Evolutionary conservation across 2,797 vertebrate genomes (phyloP).

Genomic region (Poliocrania exsul): DNA sequence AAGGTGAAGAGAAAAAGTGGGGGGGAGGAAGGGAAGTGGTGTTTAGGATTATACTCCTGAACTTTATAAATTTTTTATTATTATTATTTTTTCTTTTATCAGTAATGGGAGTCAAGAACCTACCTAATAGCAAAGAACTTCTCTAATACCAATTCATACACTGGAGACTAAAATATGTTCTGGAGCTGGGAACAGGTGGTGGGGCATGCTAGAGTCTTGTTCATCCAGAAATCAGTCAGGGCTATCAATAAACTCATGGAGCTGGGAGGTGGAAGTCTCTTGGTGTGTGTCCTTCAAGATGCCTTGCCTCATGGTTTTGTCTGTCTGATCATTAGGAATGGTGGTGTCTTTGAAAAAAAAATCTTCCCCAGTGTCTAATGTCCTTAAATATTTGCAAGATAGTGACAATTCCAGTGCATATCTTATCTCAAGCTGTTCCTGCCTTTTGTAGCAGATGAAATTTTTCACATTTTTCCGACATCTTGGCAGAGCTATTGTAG

Average conservation of each 20-base stretch:
- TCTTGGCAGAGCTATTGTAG: conserved; percentile 26
- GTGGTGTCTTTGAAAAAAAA: not conserved
- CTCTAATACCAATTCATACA: not conserved
- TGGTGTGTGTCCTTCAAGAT: not conserved
- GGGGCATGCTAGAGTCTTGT: not conserved
- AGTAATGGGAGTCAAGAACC: not conserved
- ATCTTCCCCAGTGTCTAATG: not conserved
- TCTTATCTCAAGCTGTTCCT: conserved; percentile 6
- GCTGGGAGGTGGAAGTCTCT: not conserved
- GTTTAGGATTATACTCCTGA: not conserved
- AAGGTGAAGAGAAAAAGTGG: not conserved
- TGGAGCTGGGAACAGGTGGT: not conserved
- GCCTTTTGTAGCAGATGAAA: conserved; percentile 5
- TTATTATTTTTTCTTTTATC: not conserved
- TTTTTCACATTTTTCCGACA: not conserved
- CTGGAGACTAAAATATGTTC: not conserved
- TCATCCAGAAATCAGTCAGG: not conserved
- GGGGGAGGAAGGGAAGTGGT: not conserved
- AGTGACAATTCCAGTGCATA: not conserved
- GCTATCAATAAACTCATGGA: not conserved
- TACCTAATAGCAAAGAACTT: not conserved
- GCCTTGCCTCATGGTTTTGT: not conserved
- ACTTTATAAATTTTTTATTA: not conserved
- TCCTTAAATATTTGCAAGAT: not conserved
- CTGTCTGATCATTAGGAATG: not conserved